Evolutionary conservation across 2,113 vertebrate species (phyloP).

Genomic region (Megaceryle torquata): DNA sequence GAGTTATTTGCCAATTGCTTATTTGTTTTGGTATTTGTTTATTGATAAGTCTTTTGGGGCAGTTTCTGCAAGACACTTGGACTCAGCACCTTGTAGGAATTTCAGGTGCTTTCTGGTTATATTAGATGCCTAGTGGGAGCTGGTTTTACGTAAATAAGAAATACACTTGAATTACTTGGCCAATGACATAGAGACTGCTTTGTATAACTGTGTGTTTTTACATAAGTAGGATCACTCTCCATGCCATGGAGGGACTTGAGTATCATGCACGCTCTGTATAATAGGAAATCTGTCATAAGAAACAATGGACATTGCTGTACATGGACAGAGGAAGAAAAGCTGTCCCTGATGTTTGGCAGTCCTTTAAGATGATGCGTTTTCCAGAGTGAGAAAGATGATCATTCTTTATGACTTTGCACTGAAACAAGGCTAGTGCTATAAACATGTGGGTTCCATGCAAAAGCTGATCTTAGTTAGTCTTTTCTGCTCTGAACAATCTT

Average conservation of each 20-base stretch:
- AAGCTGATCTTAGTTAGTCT: neutral
- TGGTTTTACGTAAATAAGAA: neutral
- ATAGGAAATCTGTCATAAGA: neutral
- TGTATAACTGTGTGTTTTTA: neutral
- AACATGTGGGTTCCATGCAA: neutral
- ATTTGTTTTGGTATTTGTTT: neutral
- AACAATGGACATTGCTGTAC: neutral
- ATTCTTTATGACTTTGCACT: neutral
- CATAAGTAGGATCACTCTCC: neutral
- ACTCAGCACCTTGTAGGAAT: neutral
- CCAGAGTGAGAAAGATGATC: neutral
- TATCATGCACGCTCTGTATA: fast-evolving
- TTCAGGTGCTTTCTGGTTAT: neutral
- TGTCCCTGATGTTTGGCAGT: neutral
- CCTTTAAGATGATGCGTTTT: neutral
- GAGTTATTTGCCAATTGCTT: neutral
- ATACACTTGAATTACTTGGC: neutral
- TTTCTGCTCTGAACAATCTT: neutral
- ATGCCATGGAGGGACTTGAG: neutral
- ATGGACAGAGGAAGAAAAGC: neutral
- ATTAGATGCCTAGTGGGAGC: neutral
- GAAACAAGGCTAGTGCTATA: neutral
- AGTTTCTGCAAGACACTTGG: neutral
- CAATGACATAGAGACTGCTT: neutral
- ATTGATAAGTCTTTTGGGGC: neutral